Percentiles rank a stretch among this genome's conserved stretches.
Conservation (phyloP, 2,797 vertebrate genomes). For the Myripristis jacobus region DNA sequence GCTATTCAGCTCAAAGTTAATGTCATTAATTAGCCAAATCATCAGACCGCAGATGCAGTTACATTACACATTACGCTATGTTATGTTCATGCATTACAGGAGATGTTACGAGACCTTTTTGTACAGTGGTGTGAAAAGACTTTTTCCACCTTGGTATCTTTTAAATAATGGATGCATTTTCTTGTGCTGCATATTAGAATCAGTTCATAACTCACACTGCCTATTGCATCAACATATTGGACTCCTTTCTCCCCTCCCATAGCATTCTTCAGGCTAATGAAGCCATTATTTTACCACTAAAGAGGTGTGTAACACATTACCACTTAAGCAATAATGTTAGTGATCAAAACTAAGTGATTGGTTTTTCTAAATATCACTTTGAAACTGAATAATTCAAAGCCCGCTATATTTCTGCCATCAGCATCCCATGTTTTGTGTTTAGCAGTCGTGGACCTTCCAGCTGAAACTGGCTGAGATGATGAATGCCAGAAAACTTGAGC, state of each 20-base stretch:
- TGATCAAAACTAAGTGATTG: neutral
- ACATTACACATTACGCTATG: constrained; percentile 13
- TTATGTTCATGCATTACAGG: constrained; percentile 1
- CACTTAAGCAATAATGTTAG: neutral
- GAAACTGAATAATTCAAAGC: no score
- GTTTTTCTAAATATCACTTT: neutral
- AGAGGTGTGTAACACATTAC: neutral
- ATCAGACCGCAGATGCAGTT: constrained; percentile 1
- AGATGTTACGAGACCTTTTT: neutral
- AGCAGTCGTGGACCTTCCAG: neutral
- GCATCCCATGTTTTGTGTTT: neutral
- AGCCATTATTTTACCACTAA: neutral
- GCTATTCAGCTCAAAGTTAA: constrained; percentile 31
- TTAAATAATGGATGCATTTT: neutral
- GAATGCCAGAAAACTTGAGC: neutral
- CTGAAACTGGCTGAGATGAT: neutral
- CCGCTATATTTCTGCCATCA: no score
- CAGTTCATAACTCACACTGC: neutral
- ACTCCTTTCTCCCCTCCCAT: neutral
- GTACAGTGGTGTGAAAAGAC: neutral
- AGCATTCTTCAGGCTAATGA: neutral
- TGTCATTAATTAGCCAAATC: constrained; percentile 44
- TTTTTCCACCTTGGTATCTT: neutral
- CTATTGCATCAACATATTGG: no score
- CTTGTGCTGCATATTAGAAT: neutral